phyloP scores from a whole-genome alignment of 30 jellyfish, hydroid and myxozoan species.

The Mastigias papua region DNA sequence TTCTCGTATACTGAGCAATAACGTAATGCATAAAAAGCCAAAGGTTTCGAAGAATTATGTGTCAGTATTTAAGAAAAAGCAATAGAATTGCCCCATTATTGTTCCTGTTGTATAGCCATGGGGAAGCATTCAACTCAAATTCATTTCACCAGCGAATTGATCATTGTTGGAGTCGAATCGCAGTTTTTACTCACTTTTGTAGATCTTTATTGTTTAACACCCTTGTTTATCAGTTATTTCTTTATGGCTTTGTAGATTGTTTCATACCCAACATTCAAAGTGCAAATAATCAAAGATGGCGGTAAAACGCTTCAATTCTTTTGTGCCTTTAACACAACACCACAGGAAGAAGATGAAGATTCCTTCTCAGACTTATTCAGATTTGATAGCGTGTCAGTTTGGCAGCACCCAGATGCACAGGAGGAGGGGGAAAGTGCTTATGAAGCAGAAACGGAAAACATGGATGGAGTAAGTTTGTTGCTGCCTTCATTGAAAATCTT shows the following conservation, averaged over 20 bases:
- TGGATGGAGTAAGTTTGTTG: slow-evolving; percentile 83
- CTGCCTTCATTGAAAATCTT: neutral
- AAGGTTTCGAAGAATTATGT: too few species aligned
- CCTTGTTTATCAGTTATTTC: neutral
- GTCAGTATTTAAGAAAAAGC: too few species aligned
- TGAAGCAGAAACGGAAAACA: slow-evolving; percentile 95
- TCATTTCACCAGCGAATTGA: too few species aligned
- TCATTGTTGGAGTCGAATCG: too few species aligned
- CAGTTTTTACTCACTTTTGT: too few species aligned
- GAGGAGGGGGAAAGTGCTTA: slow-evolving; percentile 62
- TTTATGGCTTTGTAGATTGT: slow-evolving; percentile 58
- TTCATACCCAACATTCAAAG: slow-evolving; percentile 90
- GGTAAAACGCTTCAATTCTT: slow-evolving; percentile 84
- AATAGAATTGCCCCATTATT: too few species aligned
- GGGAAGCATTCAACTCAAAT: too few species aligned
- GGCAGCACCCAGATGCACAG: slow-evolving; percentile 66
- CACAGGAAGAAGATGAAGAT: slow-evolving; percentile 71
- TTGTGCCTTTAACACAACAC: slow-evolving; percentile 71
- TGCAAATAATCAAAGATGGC: slow-evolving; percentile 76
- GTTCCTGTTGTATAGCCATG: too few species aligned
- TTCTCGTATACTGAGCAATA: too few species aligned
- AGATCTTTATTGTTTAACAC: neutral
- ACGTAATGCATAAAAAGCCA: too few species aligned
- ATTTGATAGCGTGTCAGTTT: slow-evolving; percentile 82
- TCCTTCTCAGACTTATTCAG: slow-evolving; percentile 71